Percentiles rank a stretch among this genome's conserved stretches.
These are phyloP conservation scores for Athripsodes cinereus DNA, from an alignment of 2,888 invertebrate genomes.

Conservation along the genomic window DNA sequence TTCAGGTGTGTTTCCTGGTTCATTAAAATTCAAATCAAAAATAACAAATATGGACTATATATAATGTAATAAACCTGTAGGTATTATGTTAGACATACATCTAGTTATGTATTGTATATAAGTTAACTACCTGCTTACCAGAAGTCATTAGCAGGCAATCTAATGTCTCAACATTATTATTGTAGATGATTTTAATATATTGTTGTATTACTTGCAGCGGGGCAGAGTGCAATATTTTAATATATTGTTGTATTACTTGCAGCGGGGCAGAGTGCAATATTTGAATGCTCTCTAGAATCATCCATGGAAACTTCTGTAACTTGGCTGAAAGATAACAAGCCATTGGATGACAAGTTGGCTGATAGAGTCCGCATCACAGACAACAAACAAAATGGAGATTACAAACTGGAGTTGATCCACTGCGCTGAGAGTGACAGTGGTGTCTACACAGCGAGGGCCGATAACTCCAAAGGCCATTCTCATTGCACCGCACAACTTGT, in stretches of 20 bases:
- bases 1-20: too few species aligned
- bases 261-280: constrained; percentile 80
- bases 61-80: too few species aligned
- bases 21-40: too few species aligned
- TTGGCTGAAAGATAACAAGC: constrained; percentile 86
- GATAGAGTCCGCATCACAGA: constrained; percentile 63
- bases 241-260: too few species aligned
- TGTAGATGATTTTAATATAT: too few species aligned
- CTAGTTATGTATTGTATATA: too few species aligned
- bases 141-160: too few species aligned
- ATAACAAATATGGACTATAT: too few species aligned
- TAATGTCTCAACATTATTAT: too few species aligned
- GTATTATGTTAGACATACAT: too few species aligned
- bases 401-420: constrained; percentile 69
- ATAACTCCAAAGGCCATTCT: constrained; percentile 71
- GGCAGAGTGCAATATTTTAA: constrained; percentile 73
- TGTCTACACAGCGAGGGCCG: constrained; percentile 83
- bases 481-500: constrained; percentile 83
- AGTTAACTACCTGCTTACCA: too few species aligned
- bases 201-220: constrained; percentile 69
- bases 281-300: constrained; percentile 69
- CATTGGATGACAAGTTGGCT: constrained; percentile 66
- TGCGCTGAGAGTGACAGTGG: constrained; percentile 77
- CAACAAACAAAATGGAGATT: constrained; percentile 52
- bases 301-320: constrained; percentile 59